Conservation (phyloP, 2,888 invertebrate species). For the Nomada ruficornis region DNA sequence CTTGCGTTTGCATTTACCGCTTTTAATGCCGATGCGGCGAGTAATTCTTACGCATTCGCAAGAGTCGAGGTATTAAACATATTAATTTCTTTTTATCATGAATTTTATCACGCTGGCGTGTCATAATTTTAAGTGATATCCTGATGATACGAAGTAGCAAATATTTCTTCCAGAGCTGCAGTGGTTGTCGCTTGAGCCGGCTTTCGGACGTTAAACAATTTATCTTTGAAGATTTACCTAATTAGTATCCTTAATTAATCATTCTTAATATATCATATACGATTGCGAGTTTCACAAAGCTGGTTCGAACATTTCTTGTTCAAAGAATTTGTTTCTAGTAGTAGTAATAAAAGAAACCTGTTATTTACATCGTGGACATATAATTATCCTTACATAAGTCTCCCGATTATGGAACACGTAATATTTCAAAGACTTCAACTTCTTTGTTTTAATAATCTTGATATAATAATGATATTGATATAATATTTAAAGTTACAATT, state of each 20-base stretch:
- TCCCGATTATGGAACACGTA: not conserved
- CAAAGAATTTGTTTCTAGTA: not conserved
- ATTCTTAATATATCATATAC: constrained; percentile 2
- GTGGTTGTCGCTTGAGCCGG: constrained; percentile 89
- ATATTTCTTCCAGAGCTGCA: constrained; percentile 86
- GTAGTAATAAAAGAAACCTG: not conserved
- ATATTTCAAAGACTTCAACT: not conserved
- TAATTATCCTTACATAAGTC: constrained; percentile 33
- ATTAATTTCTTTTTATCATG: not conserved
- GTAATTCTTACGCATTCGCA: constrained; percentile 66
- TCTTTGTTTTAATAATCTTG: not conserved
- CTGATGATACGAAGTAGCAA: not conserved
- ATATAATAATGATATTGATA: not conserved
- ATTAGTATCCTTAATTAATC: constrained; percentile 85
- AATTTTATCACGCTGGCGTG: not conserved
- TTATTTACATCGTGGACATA: not conserved
- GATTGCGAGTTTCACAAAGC: not conserved
- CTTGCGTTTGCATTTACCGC: constrained; percentile 45
- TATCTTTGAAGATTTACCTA: constrained; percentile 89
- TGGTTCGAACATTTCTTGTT: not conserved
- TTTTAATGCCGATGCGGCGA: constrained; percentile 50
- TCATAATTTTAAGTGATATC: constrained; percentile 8
- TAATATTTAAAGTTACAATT: not conserved
- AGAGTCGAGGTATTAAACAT: constrained; percentile 69
- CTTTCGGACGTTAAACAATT: constrained; percentile 88